Percentiles rank a stretch among this genome's conserved stretches.
Conservation (phyloP, 1,140 invertebrate genomes). For the Drosophila chauvacae region DNA sequence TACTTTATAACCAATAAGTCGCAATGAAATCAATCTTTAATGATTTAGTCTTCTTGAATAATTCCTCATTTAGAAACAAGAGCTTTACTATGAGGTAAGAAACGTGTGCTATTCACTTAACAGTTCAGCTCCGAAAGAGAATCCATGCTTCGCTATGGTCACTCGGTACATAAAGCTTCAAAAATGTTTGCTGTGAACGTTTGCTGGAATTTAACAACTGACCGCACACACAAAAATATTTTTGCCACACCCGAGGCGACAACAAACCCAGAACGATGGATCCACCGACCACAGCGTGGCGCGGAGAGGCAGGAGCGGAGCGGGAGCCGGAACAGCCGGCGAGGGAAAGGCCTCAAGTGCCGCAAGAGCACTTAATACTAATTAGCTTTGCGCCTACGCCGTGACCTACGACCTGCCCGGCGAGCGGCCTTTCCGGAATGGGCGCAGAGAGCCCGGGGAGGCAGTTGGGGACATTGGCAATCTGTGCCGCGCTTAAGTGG, state of each 20-base stretch:
- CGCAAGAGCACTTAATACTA: constrained; percentile 81
- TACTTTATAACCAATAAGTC: neutral
- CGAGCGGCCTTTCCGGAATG: constrained; percentile 60
- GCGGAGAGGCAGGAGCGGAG: constrained; percentile 5
- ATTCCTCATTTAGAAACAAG: neutral
- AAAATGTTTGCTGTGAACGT: constrained; percentile 41
- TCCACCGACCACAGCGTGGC: constrained; percentile 16
- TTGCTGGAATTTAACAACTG: constrained; percentile 76
- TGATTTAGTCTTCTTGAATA: too few relatives aligned
- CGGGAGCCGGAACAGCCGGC: constrained; percentile 25
- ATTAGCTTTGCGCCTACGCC: constrained; percentile 80
- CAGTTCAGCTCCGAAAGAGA: constrained; percentile 2
- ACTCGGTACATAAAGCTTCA: neutral
- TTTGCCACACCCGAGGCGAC: constrained; percentile 74
- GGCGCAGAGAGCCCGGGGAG: constrained; percentile 7
- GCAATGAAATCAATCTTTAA: neutral
- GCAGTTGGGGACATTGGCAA: constrained; percentile 48
- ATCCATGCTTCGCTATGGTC: constrained; percentile 5
- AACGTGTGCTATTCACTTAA: neutral
- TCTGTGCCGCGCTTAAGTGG: constrained; percentile 79
- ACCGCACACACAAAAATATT: constrained; percentile 82
- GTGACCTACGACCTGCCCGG: constrained; percentile 73
- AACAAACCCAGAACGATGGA: constrained; percentile 34
- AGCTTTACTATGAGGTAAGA: neutral
- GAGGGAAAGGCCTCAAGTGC: constrained; percentile 68